Base-by-base conservation (phyloP, 2,888 invertebrate genomes). In the Globia sparganii region DNA sequence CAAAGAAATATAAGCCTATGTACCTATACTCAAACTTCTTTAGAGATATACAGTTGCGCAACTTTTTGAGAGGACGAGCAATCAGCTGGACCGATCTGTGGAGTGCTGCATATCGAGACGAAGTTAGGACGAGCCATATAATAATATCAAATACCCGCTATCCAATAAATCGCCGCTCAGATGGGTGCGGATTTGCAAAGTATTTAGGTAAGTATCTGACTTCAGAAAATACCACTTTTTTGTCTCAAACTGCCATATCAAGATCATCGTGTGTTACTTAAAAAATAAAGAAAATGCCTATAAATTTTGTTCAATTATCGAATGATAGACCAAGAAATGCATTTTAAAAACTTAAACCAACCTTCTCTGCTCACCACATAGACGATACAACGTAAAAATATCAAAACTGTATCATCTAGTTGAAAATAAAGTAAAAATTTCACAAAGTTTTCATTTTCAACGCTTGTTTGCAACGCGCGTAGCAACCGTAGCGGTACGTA, bases 391-490 rank as follows among this genome's bases (percentile, higher is more conserved):
- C 40, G 37, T 49, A 75, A 78, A 83, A 87, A 74, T 78, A 83
- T 82, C 59, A 83, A 65, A 75, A 81, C 62, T 70, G 65, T 75
- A 78, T 78, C 69, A 87, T 71, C 49, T 61, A 67, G 70, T 78
- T 77, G 31, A 74, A 66, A 67, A 86, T 79, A 80, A 76, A 79
- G 65, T 67, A 53, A 15, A 65, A 78, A 77, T 78, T 75, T 34
- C 62, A 25, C 67, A 78, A 85, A 84, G 75, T 84, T 81, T 88
- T 83, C 75, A 76, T 78, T 85, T 86, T 82, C 78, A 73, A 74
- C 75, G 80, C 83, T 85, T 88, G 87, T 87, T 87, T 80, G 87
- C 78, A 67, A 81, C 72, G 78, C 83, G 78, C 84, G 86, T 83
- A 85, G 87, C 80, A 76, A 82, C 37, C 75, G 78, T 77, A 73